phyloP scores from a whole-genome alignment of 2,797 vertebrate genomes.

The Distichodus sexfasciatus region DNA sequence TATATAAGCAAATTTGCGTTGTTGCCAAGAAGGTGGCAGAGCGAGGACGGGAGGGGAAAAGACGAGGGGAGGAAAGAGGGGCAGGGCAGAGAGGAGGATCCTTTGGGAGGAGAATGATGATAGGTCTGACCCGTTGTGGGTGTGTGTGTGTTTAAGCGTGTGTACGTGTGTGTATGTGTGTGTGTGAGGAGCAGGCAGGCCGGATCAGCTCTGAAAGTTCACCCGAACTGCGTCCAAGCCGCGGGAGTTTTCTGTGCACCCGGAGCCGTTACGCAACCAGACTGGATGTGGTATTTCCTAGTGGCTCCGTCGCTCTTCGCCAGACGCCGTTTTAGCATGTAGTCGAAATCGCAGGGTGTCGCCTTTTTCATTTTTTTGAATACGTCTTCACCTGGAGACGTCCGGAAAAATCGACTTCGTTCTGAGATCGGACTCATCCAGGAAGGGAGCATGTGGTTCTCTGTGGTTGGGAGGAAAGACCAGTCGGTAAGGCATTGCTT shows the following conservation, averaged over 20 bases:
- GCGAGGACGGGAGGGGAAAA: constrained; percentile 9
- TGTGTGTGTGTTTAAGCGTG: too few relatives aligned
- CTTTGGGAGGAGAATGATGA: constrained; percentile 40
- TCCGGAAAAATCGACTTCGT: too few relatives aligned
- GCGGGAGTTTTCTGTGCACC: constrained; percentile 45
- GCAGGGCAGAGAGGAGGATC: constrained; percentile 47
- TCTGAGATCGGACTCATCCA: constrained; percentile 22
- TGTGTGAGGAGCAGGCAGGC: constrained; percentile 16
- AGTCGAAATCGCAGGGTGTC: neutral
- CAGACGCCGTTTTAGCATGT: constrained; percentile 60
- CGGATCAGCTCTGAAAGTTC: constrained; percentile 46
- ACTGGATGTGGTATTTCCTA: constrained; percentile 63
- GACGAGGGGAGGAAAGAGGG: constrained; percentile 35
- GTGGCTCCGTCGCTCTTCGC: constrained; percentile 61
- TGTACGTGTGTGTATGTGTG: neutral
- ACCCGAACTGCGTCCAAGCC: constrained; percentile 17
- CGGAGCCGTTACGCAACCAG: constrained; percentile 74
- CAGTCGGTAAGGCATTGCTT: constrained; percentile 75
- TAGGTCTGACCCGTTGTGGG: constrained; percentile 40
- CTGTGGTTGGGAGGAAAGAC: constrained; percentile 88
- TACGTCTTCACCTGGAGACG: neutral
- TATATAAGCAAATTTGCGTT: too few relatives aligned
- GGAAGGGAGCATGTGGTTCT: constrained; percentile 86
- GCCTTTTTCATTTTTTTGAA: neutral
- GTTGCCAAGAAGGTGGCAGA: constrained; percentile 5